A percentile compares a stretch with the other conserved stretches of the same genome.
phyloP scores from a whole-genome alignment of 2,797 vertebrate genomes.

The Gallinago stenura region DNA sequence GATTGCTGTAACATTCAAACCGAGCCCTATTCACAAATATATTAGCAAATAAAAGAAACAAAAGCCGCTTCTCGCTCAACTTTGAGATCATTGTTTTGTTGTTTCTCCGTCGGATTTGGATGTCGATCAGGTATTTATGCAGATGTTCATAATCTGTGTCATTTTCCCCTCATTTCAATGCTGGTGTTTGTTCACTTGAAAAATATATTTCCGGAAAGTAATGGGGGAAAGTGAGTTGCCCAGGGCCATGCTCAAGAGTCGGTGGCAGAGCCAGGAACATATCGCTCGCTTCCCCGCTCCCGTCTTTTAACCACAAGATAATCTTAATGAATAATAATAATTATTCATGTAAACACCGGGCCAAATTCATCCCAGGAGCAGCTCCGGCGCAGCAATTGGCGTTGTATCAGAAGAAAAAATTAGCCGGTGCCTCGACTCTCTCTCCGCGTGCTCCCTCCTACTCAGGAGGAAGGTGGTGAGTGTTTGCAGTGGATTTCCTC shows the following conservation, averaged over 20 bases:
- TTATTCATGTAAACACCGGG: constrained; percentile 15
- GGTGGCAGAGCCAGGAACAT: constrained; percentile 43
- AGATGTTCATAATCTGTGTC: constrained; percentile 6
- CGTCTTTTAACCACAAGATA: constrained; percentile 46
- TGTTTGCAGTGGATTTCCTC: constrained; percentile 27
- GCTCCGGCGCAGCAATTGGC: constrained; percentile 6
- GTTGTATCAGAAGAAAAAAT: not conserved
- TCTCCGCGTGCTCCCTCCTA: not conserved
- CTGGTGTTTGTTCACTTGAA: not conserved
- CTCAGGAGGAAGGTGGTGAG: not conserved
- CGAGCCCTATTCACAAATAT: not conserved
- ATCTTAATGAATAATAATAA: constrained; percentile 50
- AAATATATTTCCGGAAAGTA: not conserved
- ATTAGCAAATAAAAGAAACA: not conserved
- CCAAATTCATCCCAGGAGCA: constrained; percentile 10
- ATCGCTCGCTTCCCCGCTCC: constrained; percentile 30
- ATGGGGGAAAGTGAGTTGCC: constrained; percentile 33
- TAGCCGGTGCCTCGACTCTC: not conserved
- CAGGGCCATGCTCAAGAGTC: constrained; percentile 24
- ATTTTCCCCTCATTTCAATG: not conserved
- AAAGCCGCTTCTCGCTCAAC: not conserved
- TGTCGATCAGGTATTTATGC: constrained; percentile 33
- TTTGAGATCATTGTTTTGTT: not conserved
- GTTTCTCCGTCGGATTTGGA: not conserved
- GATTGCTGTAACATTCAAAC: not conserved